Evolutionary conservation across 1,140 invertebrate species (phyloP).

Genomic region (Drosophila nannoptera): DNA sequence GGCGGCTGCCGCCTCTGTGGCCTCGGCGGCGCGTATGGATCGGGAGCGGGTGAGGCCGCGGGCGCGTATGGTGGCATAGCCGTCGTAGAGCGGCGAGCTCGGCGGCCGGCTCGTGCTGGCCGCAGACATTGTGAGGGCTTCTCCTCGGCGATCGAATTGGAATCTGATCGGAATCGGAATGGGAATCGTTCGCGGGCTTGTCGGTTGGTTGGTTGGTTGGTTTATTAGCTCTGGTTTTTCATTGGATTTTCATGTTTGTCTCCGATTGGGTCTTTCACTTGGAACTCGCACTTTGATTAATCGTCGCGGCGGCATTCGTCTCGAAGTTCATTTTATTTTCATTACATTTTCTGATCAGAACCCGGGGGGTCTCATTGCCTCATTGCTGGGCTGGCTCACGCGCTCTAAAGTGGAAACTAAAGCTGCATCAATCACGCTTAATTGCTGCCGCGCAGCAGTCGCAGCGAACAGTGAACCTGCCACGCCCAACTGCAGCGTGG

Average conservation of each 20-base stretch:
- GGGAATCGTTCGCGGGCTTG: neutral
- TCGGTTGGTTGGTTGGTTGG: slow-evolving; percentile 3
- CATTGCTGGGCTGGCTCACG: slow-evolving; percentile 45
- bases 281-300: slow-evolving; percentile 66
- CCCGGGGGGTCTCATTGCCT: slow-evolving; percentile 59
- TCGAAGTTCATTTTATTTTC: slow-evolving; percentile 60
- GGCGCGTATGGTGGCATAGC: slow-evolving; percentile 88
- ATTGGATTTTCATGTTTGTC: slow-evolving; percentile 48
- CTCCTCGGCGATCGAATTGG: neutral
- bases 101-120: slow-evolving; percentile 72
- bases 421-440: slow-evolving; percentile 70
- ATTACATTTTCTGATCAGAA: slow-evolving; percentile 35
- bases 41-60: slow-evolving; percentile 80
- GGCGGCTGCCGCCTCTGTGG: slow-evolving; percentile 56
- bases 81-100: slow-evolving; percentile 83
- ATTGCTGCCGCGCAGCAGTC: slow-evolving; percentile 54
- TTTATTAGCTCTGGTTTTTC: slow-evolving; percentile 30
- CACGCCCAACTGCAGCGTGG: slow-evolving; percentile 23
- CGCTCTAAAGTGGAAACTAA: slow-evolving; percentile 32
- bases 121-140: slow-evolving; percentile 49
- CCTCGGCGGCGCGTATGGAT: slow-evolving; percentile 73
- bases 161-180: no score
- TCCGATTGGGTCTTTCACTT: slow-evolving; percentile 38
- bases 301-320: slow-evolving; percentile 53
- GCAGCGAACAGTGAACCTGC: slow-evolving; percentile 39